Evolutionary conservation across 2,113 vertebrate species (phyloP).

Genomic region (Addax nasomaculatus): DNA sequence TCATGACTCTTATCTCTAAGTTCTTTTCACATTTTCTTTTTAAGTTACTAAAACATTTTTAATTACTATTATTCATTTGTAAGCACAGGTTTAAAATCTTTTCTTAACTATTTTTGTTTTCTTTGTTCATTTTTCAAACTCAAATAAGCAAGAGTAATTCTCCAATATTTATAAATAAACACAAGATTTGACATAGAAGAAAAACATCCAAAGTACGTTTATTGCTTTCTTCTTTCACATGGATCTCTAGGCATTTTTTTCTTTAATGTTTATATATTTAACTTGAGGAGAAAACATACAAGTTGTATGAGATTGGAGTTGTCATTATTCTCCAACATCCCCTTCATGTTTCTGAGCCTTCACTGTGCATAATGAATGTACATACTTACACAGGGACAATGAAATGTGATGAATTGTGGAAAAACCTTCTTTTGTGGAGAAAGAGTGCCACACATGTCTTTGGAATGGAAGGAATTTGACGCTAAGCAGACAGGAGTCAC

Average conservation of each 20-base stretch:
- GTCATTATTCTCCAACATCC: neutral
- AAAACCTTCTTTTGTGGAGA: conserved; percentile 46
- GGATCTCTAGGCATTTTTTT: neutral
- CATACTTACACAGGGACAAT: conserved; percentile 6
- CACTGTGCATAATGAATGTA: conserved; percentile 50
- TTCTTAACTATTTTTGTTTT: neutral
- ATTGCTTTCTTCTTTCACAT: neutral
- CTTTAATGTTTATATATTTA: conserved; percentile 23
- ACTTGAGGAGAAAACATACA: neutral
- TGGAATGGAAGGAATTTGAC: conserved; percentile 54
- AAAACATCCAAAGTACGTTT: neutral
- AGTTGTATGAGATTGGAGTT: conserved; percentile 19
- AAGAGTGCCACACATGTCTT: conserved; percentile 2
- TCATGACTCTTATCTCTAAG: neutral
- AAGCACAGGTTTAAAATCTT: neutral
- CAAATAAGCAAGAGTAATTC: neutral
- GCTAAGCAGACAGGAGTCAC: conserved; percentile 13
- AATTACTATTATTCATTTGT: neutral
- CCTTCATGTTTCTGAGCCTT: conserved; percentile 44
- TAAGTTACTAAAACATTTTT: neutral
- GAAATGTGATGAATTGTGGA: conserved; percentile 44
- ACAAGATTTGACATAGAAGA: neutral
- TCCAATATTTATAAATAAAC: neutral
- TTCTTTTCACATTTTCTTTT: neutral
- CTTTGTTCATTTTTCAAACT: neutral